Evolutionary conservation across 2,888 invertebrate species (phyloP).

Genomic region (Trypoxylon attenuatum): DNA sequence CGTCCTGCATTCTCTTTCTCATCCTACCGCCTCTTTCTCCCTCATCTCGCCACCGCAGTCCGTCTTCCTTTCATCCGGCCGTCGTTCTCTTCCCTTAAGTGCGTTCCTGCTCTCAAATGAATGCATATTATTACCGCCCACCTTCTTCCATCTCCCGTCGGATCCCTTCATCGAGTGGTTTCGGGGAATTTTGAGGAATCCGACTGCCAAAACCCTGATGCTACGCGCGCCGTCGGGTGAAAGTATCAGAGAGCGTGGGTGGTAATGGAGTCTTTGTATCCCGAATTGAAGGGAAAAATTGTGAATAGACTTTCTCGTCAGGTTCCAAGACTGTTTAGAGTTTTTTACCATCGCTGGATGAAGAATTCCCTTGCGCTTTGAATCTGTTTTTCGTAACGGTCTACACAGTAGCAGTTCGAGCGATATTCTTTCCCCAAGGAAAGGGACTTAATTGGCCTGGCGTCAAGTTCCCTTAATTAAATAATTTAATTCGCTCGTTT

Average conservation of each 20-base stretch:
- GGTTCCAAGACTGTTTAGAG: neutral
- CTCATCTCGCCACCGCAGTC: no score
- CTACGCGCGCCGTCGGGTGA: no score
- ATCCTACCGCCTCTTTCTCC: conserved; percentile 2
- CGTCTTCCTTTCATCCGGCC: conserved; percentile 30
- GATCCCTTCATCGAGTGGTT: no score
- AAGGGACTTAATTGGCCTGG: conserved; percentile 6
- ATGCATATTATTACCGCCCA: conserved; percentile 32
- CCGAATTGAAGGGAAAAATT: neutral
- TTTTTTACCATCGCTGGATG: neutral
- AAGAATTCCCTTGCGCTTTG: neutral
- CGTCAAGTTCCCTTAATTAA: conserved; percentile 18
- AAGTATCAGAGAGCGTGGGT: neutral
- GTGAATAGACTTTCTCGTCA: neutral
- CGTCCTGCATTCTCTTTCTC: no score
- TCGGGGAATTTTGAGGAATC: no score
- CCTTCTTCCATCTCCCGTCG: neutral
- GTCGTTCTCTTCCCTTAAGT: conserved; percentile 20
- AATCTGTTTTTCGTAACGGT: no score
- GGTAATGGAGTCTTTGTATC: neutral
- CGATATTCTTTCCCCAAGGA: neutral
- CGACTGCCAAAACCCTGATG: no score
- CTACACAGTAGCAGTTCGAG: neutral
- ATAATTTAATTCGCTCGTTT: conserved; percentile 6
- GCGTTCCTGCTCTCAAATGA: conserved; percentile 26